Base-by-base conservation (phyloP, 2,888 invertebrate genomes). In the Helobdella robusta region DNA sequence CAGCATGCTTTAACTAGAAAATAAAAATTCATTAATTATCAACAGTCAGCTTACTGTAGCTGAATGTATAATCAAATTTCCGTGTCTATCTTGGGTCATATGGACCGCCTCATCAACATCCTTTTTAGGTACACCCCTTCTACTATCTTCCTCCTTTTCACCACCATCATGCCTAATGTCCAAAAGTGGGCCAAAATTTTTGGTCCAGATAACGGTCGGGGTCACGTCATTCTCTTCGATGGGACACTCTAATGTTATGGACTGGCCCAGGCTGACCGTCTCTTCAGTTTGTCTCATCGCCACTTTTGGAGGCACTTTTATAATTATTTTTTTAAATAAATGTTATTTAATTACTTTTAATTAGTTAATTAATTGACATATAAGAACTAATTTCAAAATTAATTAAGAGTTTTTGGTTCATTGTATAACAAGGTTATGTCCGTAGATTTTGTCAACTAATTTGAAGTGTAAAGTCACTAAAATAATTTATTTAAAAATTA, bases 241-340 rank as follows among this genome's bases (percentile, higher is more conserved):
- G 15, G 75, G 73, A 66, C 80, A 80, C 56, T 78, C 73, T 35
- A 82, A 71, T 18, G 77, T 67, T 3, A 76, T 75, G 36, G 73
- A 69, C 72, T 75, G 75, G 23, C 76, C 75, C 6, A 76, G 70
- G 48, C 71, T 73, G 25, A 77, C 76, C 30, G 76, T 75, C 52
- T 73, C 72, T 66, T 75, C 74, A 28, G 73, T 77, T 54, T 76
- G 74, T 2, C 76, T 73, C 2, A 75, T 72, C 35, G 81, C 74
- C 65, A 82, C 79, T 56, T 75, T 70, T 3, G 82, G 81, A 34
- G 81, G 80, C 1, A 81, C 81, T 82, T n/a, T n/a, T n/a, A n/a
- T n/a, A 56, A 6, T 25, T 25, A 30, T 25, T 11, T 11, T 56
- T 56, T 20, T 30, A 30, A 4, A 56, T 56, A 2, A 56, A 28